Base-by-base conservation (phyloP, 1,140 invertebrate genomes). In the Diachasma alloeum region DNA sequence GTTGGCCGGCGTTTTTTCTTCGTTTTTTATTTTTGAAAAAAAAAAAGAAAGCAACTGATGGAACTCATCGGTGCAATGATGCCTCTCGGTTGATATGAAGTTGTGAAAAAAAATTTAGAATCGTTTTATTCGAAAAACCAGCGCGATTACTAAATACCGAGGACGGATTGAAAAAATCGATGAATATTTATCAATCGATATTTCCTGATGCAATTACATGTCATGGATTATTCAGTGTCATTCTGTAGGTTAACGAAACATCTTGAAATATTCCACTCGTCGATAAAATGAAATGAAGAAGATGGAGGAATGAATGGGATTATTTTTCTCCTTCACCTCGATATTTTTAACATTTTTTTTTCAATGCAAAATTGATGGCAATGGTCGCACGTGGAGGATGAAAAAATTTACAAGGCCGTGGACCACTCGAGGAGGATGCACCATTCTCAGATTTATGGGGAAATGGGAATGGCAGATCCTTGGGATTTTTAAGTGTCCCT, bases 31-130 rank as follows among this genome's bases (percentile, higher is more conserved):
- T 53, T 53, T 53, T 53, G n/a, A 26, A 66, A 66, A 19, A 74
- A 74, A 74, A 74, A 74, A 67, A 31, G 37, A 66, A 46, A 66
- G 72, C 72, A 74, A 67, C 56, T 13, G 39, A 42, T 11, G 39
- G 13, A 4, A 42, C 39, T 42, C 39, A 74, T 17, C 39, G 37
- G 56, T 74, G 59, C 59, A 66, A 56, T 66, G 59, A 74, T 44
- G 59, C n/a, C 48, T 53, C 39, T 11, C 9, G 4, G 39, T 4
- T 42, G 9, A 42, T 42, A 10, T 9, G 9, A 13, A 42, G 9
- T 37, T 37, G 4, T 42, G 9, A 10, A 42, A 42, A 42, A 42
- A 42, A 31, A 3, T 31, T 42, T 42, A n/a, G n/a, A n/a, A n/a
- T n/a, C n/a, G n/a, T n/a, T 10, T 42, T 42, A 42, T 11, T 6